These are phyloP conservation scores for Muscicapa striata DNA, from an alignment of 2,797 vertebrate genomes.

Conservation along the genomic window DNA sequence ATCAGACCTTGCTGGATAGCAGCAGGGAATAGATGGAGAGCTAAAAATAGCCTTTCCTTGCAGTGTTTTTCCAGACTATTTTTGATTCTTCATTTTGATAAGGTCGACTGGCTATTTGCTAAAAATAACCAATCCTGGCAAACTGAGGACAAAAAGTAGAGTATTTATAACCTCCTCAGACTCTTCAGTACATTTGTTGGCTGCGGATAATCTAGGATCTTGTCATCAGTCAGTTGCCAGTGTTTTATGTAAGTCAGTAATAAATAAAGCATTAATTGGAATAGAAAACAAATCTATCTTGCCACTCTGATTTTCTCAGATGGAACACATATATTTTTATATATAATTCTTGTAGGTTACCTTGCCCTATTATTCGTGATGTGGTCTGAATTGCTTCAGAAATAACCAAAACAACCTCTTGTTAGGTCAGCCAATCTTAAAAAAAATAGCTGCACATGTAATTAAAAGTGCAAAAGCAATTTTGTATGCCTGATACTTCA, in stretches of 20 bases:
- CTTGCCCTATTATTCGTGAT: neutral
- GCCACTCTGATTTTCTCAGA: constrained; percentile 3
- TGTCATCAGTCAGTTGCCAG: constrained; percentile 33
- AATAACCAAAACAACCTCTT: neutral
- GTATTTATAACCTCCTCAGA: constrained; percentile 74
- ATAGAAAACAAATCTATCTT: neutral
- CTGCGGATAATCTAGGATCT: constrained; percentile 53
- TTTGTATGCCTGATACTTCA: neutral
- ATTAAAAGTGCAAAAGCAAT: neutral
- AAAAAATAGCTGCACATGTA: neutral
- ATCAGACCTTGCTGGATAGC: constrained; percentile 70
- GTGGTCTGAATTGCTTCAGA: neutral
- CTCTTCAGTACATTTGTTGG: constrained; percentile 48
- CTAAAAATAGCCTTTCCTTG: constrained; percentile 78
- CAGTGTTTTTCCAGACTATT: constrained; percentile 79
- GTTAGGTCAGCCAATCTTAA: neutral
- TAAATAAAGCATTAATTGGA: constrained; percentile 58
- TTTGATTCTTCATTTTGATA: constrained; percentile 82
- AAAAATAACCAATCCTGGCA: constrained; percentile 80
- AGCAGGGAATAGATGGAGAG: constrained; percentile 66
- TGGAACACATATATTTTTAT: neutral
- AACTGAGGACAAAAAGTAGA: constrained; percentile 78
- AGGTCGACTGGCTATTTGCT: constrained; percentile 77
- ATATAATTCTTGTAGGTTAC: neutral
- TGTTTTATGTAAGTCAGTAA: constrained; percentile 63